Evolutionary conservation across 2,113 vertebrate genomes (phyloP), one percentile per base, ranked within the genome.

Genomic region (Antennarius striatus): DNA sequence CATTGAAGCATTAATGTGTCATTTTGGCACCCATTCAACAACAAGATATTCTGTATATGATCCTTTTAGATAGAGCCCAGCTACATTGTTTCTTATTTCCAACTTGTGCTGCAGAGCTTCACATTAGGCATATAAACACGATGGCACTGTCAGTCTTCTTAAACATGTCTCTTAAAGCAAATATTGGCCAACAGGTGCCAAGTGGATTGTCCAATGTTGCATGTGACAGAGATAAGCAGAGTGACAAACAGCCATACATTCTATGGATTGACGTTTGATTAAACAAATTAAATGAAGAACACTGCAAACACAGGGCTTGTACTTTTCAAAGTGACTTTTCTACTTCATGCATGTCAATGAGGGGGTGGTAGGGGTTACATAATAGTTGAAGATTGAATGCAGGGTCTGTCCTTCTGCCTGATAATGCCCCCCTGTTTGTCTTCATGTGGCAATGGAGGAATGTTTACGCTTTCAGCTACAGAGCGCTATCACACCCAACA

Each of bases 331-430:
- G 75, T 57, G 62, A 52, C 73, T 36, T 45, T 86, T 86, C 82
- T 79, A 79, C 70, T 55, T 75, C 76, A 68, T 85, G 86, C 86
- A 88, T 89, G 77, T 77, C 78, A 89, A 87, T 87, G 74, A 81
- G 68, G 62, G 57, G 65, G 60, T 64, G 42, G 69, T 47, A 36
- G 45, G 16, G 68, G 61, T 86, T 89, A 82, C 88, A 82, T 87
- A 78, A 81, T 85, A 77, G 76, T 73, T 60, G 48, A 77, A 71
- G 84, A 82, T 84, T 84, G 75, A 82, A 78, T 71, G 60, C 53
- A 12, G 72, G 63, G 73, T 83, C 67, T 77, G 36, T 89, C 67
- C 72, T 51, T 72, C 58, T 30, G 43, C 64, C 74, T 81, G 74
- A 83, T 82, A 84, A 84, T 74, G 76, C 70, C 73, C 67, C 75